Conservation (phyloP, 2,797 vertebrate genomes). For the Melanotaenia pygmaea region DNA sequence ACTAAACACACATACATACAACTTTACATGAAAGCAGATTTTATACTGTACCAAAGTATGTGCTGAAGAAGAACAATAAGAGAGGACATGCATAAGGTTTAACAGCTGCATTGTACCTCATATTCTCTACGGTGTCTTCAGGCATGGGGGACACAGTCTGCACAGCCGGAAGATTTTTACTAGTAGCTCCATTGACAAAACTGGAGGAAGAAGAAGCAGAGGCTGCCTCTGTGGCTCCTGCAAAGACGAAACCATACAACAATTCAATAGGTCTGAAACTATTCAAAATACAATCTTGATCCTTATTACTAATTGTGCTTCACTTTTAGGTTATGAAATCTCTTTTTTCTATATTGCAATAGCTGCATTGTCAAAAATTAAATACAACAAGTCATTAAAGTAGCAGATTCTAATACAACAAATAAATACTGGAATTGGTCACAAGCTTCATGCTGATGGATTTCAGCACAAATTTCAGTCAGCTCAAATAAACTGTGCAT, state of each 20-base stretch:
- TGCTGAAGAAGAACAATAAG: conserved; percentile 1
- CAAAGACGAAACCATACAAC: conserved; percentile 14
- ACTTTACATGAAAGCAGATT: background rate
- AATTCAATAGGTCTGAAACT: conserved; percentile 1
- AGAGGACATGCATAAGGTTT: background rate
- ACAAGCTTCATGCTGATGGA: conserved; percentile 17
- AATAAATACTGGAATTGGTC: conserved; percentile 1
- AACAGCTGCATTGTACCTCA: conserved; percentile 84
- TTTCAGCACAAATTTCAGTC: conserved; percentile 33
- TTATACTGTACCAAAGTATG: background rate
- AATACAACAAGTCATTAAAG: background rate
- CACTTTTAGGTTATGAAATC: background rate
- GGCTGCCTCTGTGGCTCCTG: conserved; percentile 93
- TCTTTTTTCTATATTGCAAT: background rate
- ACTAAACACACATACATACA: background rate
- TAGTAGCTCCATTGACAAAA: conserved; percentile 97
- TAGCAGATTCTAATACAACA: background rate
- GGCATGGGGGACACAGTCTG: conserved; percentile 97
- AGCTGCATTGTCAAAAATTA: background rate
- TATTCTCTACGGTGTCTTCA: conserved; percentile 95
- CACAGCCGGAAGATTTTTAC: conserved; percentile 97
- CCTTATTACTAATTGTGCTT: background rate
- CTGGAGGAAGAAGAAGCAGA: conserved; percentile 90
- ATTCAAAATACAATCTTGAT: background rate
- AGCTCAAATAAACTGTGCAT: conserved; percentile 34